A percentile compares a stretch with the other conserved stretches of the same genome.
Evolutionary conservation across 2,888 invertebrate genomes (phyloP).

Genomic region (Archips crataeganus): DNA sequence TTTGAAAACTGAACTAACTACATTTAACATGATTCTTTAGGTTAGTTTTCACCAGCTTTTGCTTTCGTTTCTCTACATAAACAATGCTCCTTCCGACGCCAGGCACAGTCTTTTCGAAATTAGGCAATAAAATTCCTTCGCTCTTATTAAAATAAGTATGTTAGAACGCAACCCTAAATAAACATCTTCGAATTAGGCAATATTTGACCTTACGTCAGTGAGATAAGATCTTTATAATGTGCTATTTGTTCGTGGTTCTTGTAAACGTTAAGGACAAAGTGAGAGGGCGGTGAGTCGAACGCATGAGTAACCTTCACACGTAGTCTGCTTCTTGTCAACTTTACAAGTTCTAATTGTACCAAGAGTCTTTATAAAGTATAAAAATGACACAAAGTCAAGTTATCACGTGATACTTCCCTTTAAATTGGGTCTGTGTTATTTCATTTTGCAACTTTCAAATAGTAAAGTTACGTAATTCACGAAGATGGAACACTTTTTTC

Average conservation of each 20-base stretch:
- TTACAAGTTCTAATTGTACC: slow-evolving; percentile 13
- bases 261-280: background rate
- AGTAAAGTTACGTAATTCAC: background rate
- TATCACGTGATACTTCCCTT: background rate
- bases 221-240: background rate
- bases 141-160: slow-evolving; percentile 5
- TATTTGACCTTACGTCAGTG: background rate
- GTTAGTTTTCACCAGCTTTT: background rate
- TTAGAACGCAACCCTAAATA: background rate
- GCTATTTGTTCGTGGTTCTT: background rate
- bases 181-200: background rate
- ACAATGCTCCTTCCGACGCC: background rate
- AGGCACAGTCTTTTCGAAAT: background rate
- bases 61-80: background rate
- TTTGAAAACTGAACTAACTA: background rate
- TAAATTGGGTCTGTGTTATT: background rate
- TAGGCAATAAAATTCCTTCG: background rate
- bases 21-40: background rate
- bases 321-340: slow-evolving; percentile 15
- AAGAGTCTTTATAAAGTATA: slow-evolving; percentile 1
- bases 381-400: background rate
- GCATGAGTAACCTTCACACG: slow-evolving; percentile 20
- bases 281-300: background rate
- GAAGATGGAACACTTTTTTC: background rate
- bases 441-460: background rate